A percentile compares a stretch with the other conserved stretches of the same genome.
Evolutionary conservation across 1,140 invertebrate species (phyloP).

Genomic region (Platyscapa corneri): DNA sequence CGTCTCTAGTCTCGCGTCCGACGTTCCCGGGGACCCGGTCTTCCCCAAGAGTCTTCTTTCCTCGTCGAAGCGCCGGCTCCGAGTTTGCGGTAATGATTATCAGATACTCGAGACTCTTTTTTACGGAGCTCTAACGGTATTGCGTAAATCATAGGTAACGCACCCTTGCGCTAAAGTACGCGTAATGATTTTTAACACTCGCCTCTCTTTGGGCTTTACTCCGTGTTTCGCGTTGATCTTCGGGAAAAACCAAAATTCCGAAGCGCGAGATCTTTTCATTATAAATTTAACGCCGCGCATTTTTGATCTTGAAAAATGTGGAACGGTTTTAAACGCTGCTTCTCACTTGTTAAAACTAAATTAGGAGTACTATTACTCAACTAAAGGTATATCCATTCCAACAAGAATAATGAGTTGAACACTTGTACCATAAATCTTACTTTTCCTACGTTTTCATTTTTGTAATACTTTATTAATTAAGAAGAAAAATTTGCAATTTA

Average conservation of each 20-base stretch:
- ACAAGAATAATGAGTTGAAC: conserved; percentile 3
- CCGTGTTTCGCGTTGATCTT: too few species aligned
- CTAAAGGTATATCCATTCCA: background rate
- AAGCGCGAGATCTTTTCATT: background rate
- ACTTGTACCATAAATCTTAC: conserved; percentile 3
- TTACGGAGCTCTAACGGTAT: too few species aligned
- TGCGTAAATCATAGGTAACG: too few species aligned
- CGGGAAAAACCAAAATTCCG: too few species aligned
- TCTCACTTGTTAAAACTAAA: conserved; percentile 8
- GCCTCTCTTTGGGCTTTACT: too few species aligned
- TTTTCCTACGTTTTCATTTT: background rate
- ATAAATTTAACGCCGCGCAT: background rate
- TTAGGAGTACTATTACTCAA: conserved; percentile 7
- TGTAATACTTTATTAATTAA: conserved; percentile 16
- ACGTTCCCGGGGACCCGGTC: background rate
- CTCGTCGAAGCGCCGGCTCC: background rate
- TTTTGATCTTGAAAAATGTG: background rate
- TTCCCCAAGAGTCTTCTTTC: conserved; percentile 18
- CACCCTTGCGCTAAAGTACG: too few species aligned
- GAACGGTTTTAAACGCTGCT: background rate
- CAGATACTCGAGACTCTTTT: background rate
- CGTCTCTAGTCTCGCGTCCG: too few species aligned
- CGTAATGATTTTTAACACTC: too few species aligned
- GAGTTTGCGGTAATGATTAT: conserved; percentile 17
- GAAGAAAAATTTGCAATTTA: background rate